Base-by-base conservation (phyloP, 2,113 vertebrate species). In the Bufo bufo region DNA sequence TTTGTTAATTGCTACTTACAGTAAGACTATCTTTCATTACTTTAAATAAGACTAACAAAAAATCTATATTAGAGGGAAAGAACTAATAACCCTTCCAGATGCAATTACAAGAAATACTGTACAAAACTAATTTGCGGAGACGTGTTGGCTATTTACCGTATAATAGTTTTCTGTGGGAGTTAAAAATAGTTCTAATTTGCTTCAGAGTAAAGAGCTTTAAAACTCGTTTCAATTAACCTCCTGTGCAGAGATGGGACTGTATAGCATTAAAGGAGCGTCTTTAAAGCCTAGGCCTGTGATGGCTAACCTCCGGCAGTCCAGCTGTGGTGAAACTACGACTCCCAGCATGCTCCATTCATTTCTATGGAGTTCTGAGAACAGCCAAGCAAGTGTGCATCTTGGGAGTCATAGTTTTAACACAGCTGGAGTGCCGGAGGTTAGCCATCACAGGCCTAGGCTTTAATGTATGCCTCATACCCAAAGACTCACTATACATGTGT, bases 11-110 rank as follows among this genome's bases (percentile, higher is more conserved):
- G 9, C 72, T 75, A 17, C 72, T 49, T 75, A 75, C 43, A 75
- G 14, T 49, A 75, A 49, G 49, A 4, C 72, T 75, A 77, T n/a
- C 75, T 20, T 77, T 50, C 47, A 77, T 77, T 77, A 77, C 47
- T 77, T 77, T 77, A 52, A 77, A 54, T 54, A 54, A 54, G 75
- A 54, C 17, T 77, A 52, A 77, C 49, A 77, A 75, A 75, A 75
- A 75, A 77, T 77, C 75, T n/a, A 77, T 77, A 77, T n/a, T n/a
- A 54, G 20, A 77, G 75, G 6, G 9, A 19, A 50, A 11, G 75
- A 77, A 52, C 75, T 52, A 52, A 52, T n/a, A 77, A 50, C 47
- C 20, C 20, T 77, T 54, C 75, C 49, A 52, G 9, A 23, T 77
- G 75, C 19, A 77, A 54, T 77, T 23, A 52, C 52, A 77, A 3